Percentiles rank a stretch among this genome's conserved stretches.
Evolutionary conservation across 2,113 vertebrate genomes (phyloP).

Genomic region (Apus apus): DNA sequence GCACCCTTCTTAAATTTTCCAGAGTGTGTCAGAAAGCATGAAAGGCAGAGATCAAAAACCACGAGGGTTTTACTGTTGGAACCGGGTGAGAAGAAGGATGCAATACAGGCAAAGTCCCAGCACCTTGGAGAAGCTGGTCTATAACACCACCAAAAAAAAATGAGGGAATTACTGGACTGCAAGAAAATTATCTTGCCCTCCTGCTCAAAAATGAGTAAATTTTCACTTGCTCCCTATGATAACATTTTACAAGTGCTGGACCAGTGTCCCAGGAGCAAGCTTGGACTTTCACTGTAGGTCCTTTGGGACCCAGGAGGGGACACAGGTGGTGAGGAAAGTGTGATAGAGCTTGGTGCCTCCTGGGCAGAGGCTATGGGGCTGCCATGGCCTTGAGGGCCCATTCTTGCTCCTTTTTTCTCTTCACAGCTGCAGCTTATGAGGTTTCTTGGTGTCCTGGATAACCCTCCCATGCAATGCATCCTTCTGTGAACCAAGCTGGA

Average conservation of each 20-base stretch:
- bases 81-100: constrained; percentile 15
- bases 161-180: background rate
- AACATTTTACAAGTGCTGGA: background rate
- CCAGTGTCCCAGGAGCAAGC: background rate
- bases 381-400: background rate
- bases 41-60: constrained; percentile 48
- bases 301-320: background rate
- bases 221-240: background rate
- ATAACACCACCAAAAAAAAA: constrained; percentile 7
- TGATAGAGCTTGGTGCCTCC: background rate
- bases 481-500: background rate
- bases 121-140: background rate
- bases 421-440: background rate
- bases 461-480: background rate
- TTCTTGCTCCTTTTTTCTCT: background rate
- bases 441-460: background rate
- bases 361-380: background rate
- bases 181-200: constrained; percentile 16
- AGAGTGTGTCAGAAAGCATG: constrained; percentile 53
- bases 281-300: background rate
- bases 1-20: constrained; percentile 65
- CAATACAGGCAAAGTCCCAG: background rate
- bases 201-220: constrained; percentile 1
- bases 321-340: background rate
- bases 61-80: constrained; percentile 41